A percentile compares a stretch with the other conserved stretches of the same genome.
Evolutionary conservation across 2,113 vertebrate genomes (phyloP).

Genomic region (Neolamprologus brichardi): DNA sequence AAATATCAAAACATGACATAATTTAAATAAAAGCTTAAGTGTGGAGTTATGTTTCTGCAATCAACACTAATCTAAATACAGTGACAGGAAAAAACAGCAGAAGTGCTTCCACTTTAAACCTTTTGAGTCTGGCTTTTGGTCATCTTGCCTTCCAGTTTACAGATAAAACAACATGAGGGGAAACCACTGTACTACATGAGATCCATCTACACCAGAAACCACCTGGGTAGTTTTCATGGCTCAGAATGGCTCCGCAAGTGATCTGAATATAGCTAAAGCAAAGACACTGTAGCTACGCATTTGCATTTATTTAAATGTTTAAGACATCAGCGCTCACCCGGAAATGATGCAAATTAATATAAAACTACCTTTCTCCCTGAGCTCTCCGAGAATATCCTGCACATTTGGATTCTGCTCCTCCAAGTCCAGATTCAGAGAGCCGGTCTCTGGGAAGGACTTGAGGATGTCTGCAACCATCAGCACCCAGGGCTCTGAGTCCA

Average conservation of each 20-base stretch:
- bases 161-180: neutral
- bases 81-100: neutral
- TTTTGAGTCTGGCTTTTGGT: neutral
- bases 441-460: slow-evolving; percentile 95
- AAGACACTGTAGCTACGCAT: neutral
- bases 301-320: neutral
- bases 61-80: neutral
- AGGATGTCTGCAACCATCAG: slow-evolving; percentile 98
- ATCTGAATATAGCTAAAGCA: neutral
- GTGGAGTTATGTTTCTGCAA: neutral
- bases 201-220: neutral
- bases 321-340: accelerated
- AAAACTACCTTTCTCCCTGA: slow-evolving; percentile 87
- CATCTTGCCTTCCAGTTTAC: neutral
- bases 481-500: slow-evolving; percentile 98
- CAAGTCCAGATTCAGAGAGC: slow-evolving; percentile 92
- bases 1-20: neutral
- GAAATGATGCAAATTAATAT: neutral
- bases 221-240: neutral
- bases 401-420: slow-evolving; percentile 98
- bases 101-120: neutral
- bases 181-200: neutral
- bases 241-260: neutral
- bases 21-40: neutral
- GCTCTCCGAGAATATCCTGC: slow-evolving; percentile 93